A percentile compares a stretch with the other conserved stretches of the same genome.
phyloP scores from a whole-genome alignment of 2,888 invertebrate species.

The Cylloceria caligata region DNA sequence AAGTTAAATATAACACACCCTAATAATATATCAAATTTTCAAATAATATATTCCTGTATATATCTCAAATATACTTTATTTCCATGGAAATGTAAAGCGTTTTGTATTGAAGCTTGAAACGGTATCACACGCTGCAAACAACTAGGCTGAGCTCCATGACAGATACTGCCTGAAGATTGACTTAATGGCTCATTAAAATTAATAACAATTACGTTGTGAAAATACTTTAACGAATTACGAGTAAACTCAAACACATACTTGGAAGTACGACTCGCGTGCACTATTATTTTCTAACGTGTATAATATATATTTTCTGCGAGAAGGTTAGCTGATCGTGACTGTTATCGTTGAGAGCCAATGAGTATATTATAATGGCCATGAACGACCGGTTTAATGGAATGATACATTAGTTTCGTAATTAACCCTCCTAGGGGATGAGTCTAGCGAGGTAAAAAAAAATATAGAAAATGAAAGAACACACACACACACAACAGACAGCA shows the following conservation, averaged over 20 bases:
- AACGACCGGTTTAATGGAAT: constrained; percentile 49
- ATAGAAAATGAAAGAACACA: neutral
- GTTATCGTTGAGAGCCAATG: constrained; percentile 63
- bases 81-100: no score
- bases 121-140: neutral
- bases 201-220: constrained; percentile 14
- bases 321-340: constrained; percentile 30
- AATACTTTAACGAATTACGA: constrained; percentile 11
- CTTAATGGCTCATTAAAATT: constrained; percentile 29
- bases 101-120: neutral
- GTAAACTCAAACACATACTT: constrained; percentile 9
- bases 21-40: no score
- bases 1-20: no score
- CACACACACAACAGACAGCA: no score
- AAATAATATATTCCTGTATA: no score
- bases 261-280: neutral
- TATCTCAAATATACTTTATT: no score
- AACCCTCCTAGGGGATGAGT: constrained; percentile 11
- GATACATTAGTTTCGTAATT: constrained; percentile 51
- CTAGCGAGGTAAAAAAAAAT: constrained; percentile 25
- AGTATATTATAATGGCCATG: constrained; percentile 71
- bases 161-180: neutral
- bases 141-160: neutral
- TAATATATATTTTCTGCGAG: constrained; percentile 8
- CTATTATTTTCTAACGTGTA: neutral